These are phyloP conservation scores for Apamea epomidion DNA, from an alignment of 2,888 invertebrate species.

Conservation along the genomic window DNA sequence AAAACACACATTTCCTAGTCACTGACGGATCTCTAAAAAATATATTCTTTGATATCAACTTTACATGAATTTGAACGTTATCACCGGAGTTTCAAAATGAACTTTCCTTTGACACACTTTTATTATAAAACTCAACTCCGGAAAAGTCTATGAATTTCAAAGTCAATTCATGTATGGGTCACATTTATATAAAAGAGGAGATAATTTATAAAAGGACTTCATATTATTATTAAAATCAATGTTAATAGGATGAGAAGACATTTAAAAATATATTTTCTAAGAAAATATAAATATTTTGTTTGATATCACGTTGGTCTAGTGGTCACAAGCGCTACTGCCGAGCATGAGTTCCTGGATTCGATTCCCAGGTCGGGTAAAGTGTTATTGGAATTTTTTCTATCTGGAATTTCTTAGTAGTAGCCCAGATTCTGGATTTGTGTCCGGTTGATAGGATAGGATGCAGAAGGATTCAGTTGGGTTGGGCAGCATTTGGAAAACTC, in stretches of 20 bases:
- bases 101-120: slow-evolving; percentile 25
- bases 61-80: slow-evolving; percentile 49
- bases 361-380: not conserved
- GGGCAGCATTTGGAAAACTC: too few relatives aligned
- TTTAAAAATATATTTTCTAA: not conserved
- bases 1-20: not conserved
- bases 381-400: not conserved
- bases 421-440: too few relatives aligned
- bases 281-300: not conserved
- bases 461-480: too few relatives aligned
- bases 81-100: slow-evolving; percentile 6
- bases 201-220: slow-evolving; percentile 14
- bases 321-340: not conserved
- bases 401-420: not conserved
- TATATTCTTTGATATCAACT: slow-evolving; percentile 48
- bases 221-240: slow-evolving; percentile 36
- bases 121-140: slow-evolving; percentile 70
- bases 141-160: slow-evolving; percentile 64
- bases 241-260: not conserved
- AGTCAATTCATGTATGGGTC: slow-evolving; percentile 56
- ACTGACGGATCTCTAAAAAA: slow-evolving; percentile 49
- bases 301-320: not conserved
- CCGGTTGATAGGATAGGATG: too few relatives aligned
- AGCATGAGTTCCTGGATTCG: not conserved
- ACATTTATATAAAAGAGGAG: slow-evolving; percentile 29